phyloP scores from a whole-genome alignment of 1,140 invertebrate genomes.

The Littorina saxatilis region DNA sequence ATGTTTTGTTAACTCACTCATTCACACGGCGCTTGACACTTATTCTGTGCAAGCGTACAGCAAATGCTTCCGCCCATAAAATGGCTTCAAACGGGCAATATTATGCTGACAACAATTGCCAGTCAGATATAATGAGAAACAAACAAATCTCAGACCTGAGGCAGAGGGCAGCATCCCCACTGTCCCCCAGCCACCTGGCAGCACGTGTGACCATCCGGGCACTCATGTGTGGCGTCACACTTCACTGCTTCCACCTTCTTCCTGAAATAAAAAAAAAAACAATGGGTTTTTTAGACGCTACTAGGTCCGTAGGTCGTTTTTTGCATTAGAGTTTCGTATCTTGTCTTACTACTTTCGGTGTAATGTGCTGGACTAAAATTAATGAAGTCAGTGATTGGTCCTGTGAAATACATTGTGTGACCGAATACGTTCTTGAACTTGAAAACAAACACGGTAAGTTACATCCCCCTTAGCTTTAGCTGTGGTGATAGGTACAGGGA shows the following conservation, averaged over 20 bases:
- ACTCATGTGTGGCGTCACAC: conserved; percentile 51
- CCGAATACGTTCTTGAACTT: too few species aligned
- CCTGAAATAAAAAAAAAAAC: background rate
- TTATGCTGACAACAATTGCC: background rate
- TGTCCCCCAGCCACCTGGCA: conserved; percentile 49
- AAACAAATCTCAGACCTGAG: background rate
- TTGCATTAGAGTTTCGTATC: too few species aligned
- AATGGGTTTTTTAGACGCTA: too few species aligned
- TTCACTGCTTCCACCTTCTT: background rate
- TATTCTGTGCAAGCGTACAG: background rate
- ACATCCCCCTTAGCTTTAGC: too few species aligned
- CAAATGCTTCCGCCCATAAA: background rate
- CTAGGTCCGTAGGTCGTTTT: too few species aligned
- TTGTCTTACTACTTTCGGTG: too few species aligned
- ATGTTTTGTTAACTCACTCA: background rate
- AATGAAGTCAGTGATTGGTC: too few species aligned
- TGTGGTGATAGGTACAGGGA: too few species aligned
- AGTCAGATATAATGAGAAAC: background rate
- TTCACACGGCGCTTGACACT: background rate
- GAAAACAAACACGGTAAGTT: too few species aligned
- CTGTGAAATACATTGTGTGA: too few species aligned
- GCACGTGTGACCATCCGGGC: conserved; percentile 57
- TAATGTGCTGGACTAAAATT: too few species aligned
- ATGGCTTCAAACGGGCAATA: background rate
- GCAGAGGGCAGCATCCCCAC: conserved; percentile 59